Base-by-base conservation (phyloP, 1,140 invertebrate species). In the Brachystomella parvula region DNA sequence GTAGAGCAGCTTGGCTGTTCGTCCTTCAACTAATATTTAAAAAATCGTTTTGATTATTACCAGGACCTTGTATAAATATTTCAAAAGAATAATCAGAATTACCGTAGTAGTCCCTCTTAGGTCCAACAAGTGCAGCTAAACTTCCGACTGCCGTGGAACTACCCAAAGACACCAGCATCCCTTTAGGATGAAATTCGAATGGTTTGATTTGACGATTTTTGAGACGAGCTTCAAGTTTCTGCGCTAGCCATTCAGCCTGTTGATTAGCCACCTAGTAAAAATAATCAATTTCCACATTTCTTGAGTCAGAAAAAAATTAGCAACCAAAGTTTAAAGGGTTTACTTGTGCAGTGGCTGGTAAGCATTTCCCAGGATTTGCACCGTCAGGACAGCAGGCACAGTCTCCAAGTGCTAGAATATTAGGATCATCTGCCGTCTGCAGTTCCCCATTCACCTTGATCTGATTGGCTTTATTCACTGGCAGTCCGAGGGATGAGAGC, bases 321-420 rank as follows among this genome's bases (percentile, higher is more conserved):
- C 49, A 24, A 53, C 3, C 12, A 53, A 9, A 53, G 24, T 6
- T 15, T 9, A n/a, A n/a, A n/a, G n/a, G n/a, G 6, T 24, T 19
- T 19, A 64, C 65, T 58, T 70, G 69, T 15, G 69, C 69, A 1
- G 69, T 70, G 24, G 69, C 65, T 2, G 62, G 57, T 24, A 70
- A 58, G 30, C n/a, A 67, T 28, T 29, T 24, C 21, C 0, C 15
- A 3, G 31, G 58, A 29, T 63, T 32, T 17, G 47, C 47, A 15
- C 19, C n/a, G 29, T 61, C 47, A 19, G 69, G 69, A 3, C 31
- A 60, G 12, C 17, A 32, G 1, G 69, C 57, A 60, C 69, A 70
- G 44, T 70, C 69, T 33, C 69, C 69, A 0, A 70, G 2, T 2
- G 62, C 65, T 31, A 61, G 64, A 6, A 70, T 47, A 31, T n/a